A percentile compares a stretch with the other conserved stretches of the same genome.
phyloP scores from a whole-genome alignment of 2,888 invertebrate species.

The Diabrotica balteata region DNA sequence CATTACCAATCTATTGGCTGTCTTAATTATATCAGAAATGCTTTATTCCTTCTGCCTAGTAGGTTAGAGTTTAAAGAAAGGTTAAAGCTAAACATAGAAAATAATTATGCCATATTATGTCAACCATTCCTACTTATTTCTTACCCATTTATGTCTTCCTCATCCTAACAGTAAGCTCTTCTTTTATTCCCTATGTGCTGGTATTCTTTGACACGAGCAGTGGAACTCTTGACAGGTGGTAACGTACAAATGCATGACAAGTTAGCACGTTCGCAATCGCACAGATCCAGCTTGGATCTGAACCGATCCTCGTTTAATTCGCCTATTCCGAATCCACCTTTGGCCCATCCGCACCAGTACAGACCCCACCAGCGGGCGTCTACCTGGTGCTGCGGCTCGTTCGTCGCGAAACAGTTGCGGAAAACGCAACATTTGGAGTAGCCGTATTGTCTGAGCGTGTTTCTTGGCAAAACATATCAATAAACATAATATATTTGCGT shows the following conservation, averaged over 20 bases:
- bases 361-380: slow-evolving; percentile 67
- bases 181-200: slow-evolving; percentile 58
- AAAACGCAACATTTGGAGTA: slow-evolving; percentile 78
- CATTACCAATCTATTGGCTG: no score
- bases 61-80: no score
- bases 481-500: no score
- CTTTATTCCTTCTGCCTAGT: no score
- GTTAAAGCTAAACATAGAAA: no score
- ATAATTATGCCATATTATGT: background rate
- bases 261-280: slow-evolving; percentile 54
- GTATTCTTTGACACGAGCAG: slow-evolving; percentile 56
- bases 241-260: slow-evolving; percentile 74
- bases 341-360: slow-evolving; percentile 55
- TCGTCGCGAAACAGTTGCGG: slow-evolving; percentile 77
- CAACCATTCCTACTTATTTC: slow-evolving; percentile 2
- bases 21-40: no score
- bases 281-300: slow-evolving; percentile 56
- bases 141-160: background rate
- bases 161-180: slow-evolving; percentile 36
- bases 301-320: slow-evolving; percentile 49
- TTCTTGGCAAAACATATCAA: no score
- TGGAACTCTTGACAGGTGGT: slow-evolving; percentile 73
- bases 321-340: slow-evolving; percentile 48
- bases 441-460: slow-evolving; percentile 32
- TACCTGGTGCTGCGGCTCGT: slow-evolving; percentile 81